Conservation (phyloP, 1,140 invertebrate species). For the Homarus americanus region DNA sequence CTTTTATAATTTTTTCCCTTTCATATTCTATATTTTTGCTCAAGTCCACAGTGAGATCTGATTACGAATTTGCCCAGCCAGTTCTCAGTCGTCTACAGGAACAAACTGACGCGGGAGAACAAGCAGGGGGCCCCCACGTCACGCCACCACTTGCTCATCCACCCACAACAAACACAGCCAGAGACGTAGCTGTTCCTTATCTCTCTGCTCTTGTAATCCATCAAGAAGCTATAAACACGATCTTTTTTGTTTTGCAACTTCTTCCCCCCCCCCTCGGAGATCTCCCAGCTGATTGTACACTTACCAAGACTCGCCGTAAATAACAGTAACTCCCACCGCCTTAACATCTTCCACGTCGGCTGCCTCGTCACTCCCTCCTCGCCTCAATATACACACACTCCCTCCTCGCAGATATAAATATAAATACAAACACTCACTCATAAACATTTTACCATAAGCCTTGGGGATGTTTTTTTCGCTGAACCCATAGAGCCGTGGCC, state of each 20-base stretch:
- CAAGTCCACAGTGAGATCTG: not conserved
- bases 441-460: constrained; percentile 5
- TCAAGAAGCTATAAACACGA: not conserved
- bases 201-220: not conserved
- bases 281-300: not conserved
- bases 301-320: not conserved
- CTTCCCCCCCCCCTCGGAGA: not conserved
- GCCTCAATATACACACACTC: not conserved
- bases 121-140: not conserved
- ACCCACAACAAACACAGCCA: not conserved
- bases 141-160: not conserved
- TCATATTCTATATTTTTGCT: not conserved
- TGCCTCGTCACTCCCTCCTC: no score
- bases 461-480: not conserved
- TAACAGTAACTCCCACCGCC: no score
- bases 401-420: constrained; percentile 9
- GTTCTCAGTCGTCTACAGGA: not conserved
- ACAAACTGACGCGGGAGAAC: no score
- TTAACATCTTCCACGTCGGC: no score
- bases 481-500: constrained; percentile 14
- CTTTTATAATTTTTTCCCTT: not conserved
- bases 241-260: not conserved
- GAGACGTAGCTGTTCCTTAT: not conserved
- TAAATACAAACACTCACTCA: not conserved
- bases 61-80: not conserved